Evolutionary conservation across 2,888 invertebrate species (phyloP), one percentile per base, ranked within the genome.

Genomic region (Autographa pulchrina): DNA sequence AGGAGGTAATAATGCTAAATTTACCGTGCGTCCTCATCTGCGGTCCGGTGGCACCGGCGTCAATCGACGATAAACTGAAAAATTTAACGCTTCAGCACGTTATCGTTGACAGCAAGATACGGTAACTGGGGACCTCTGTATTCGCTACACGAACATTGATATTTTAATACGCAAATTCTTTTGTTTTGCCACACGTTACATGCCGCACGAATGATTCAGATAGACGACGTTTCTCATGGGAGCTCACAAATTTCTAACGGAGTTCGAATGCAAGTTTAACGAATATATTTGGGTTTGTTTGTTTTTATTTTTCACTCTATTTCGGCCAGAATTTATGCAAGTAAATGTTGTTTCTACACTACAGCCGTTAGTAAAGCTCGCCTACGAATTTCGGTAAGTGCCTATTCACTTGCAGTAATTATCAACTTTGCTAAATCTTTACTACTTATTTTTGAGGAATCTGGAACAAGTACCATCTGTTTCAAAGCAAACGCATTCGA

Each of bases 401-500:
- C 48, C 48, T 43, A 84, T 85, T 86, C 84, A 87, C 72, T 77
- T 70, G 74, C 75, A 82, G 78, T 82, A 84, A 88, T 86, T 88
- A 87, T 84, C 83, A 82, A 86, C 78, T 85, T 72, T 78, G 73
- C 72, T 81, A 71, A 67, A 84, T 83, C 25, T 56, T 86, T 88
- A 85, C 86, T 85, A 81, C 83, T 83, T 84, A 88, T 87, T 89
- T 90, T 89, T 85, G 86, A 87, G 89, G 78, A 88, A 89, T 86
- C 84, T 86, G 83, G 88, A 88, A 89, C 91, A 82, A 85, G 85
- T 85, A 90, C 88, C 92, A 88, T 92, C 91, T 92, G 92, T 90
- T 92, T 85, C 80, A 84, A 89, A 89, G 87, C 87, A 89, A 89
- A 86, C 85, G 83, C 74, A 79, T 82, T 84, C 85, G 86, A 90